These are phyloP conservation scores for Tokudaia tokunoshimensis DNA, from an alignment of 2,797 vertebrate genomes.

Conservation along the genomic window DNA sequence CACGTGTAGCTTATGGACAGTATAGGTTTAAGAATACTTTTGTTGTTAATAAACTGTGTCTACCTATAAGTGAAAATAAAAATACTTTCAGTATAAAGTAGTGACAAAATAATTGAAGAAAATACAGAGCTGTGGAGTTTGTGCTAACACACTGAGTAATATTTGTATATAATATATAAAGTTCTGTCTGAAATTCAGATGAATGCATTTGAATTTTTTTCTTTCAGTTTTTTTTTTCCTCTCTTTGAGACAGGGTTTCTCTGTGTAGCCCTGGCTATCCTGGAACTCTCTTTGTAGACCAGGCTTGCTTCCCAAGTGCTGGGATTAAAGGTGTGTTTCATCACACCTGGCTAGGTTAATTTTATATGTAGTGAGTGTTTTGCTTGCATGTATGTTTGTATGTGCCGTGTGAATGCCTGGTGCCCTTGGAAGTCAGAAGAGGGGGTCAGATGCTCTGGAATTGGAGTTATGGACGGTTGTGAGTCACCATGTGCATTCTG, in stretches of 20 bases:
- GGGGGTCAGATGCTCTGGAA: background rate
- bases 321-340: background rate
- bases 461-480: background rate
- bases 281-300: background rate
- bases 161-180: background rate
- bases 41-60: background rate
- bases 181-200: background rate
- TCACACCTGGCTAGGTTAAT: background rate
- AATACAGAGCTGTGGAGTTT: background rate
- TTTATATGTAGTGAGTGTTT: background rate
- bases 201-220: background rate
- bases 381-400: background rate
- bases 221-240: background rate
- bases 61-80: constrained; percentile 39
- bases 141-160: background rate
- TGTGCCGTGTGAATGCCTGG: background rate
- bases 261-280: background rate
- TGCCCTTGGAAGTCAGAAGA: background rate
- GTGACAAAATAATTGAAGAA: constrained; percentile 13
- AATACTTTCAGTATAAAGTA: background rate
- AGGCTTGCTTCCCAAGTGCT: background rate
- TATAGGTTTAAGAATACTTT: background rate
- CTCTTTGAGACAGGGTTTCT: background rate
- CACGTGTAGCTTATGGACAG: background rate
- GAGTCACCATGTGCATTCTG: background rate